Conservation (phyloP, 2,113 vertebrate species). For the Tretioscincus oriximinensis region DNA sequence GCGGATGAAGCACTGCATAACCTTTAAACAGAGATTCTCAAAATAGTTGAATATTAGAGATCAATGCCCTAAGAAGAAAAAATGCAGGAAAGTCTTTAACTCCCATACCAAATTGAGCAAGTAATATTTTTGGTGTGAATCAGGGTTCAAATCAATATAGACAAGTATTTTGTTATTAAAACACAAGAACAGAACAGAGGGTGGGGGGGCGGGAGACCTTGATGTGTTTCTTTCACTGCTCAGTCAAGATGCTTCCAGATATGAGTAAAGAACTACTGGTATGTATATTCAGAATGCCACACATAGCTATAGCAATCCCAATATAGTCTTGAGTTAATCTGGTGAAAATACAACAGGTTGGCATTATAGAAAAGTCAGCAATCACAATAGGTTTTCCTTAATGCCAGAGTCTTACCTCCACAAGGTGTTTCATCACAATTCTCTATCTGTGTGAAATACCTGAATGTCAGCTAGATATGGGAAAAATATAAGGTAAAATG, state of each 20-base stretch:
- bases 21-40: background rate
- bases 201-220: constrained; percentile 22
- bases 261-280: no score
- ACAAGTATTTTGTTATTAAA: background rate
- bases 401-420: no score
- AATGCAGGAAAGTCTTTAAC: background rate
- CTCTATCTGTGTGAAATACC: background rate
- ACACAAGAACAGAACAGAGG: background rate
- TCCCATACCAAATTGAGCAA: background rate
- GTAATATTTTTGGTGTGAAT: background rate
- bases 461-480: background rate
- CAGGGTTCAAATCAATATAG: background rate
- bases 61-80: background rate
- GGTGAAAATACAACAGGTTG: no score
- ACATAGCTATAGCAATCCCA: no score
- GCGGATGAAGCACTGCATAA: no score
- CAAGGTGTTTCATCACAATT: no score
- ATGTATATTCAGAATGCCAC: no score
- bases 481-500: background rate
- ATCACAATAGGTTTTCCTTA: no score
- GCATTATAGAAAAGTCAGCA: no score
- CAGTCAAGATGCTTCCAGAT: no score
- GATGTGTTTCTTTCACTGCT: background rate
- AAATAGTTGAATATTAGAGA: background rate
- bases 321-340: no score